Percentiles rank a stretch among this genome's conserved stretches.
Conservation (phyloP, 2,113 vertebrate species). For the Halichoeres trimaculatus region DNA sequence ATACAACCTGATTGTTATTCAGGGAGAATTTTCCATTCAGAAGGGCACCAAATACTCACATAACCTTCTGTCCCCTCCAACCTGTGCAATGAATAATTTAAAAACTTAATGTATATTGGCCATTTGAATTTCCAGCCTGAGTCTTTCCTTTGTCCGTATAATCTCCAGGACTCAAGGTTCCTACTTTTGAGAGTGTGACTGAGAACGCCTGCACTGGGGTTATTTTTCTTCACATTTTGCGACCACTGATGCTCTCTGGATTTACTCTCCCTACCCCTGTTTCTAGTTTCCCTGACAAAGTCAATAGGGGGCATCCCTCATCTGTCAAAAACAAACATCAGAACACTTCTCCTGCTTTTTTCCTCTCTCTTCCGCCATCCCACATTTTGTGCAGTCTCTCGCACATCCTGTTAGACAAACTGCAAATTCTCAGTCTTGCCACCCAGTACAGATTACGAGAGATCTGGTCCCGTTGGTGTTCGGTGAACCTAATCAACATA, state of each 20-base stretch:
- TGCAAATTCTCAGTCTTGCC: constrained; percentile 36
- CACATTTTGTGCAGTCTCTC: constrained; percentile 87
- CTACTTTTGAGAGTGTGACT: constrained; percentile 90
- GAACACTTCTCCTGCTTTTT: constrained; percentile 91
- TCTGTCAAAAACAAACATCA: constrained; percentile 98
- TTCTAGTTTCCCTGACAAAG: constrained; percentile 93
- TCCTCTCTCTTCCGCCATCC: constrained; percentile 78
- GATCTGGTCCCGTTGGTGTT: constrained; percentile 30
- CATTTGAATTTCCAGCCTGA: constrained; percentile 88
- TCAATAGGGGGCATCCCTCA: constrained; percentile 99
- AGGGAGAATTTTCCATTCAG: constrained; percentile 89
- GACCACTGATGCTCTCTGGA: constrained; percentile 88
- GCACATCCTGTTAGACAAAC: constrained; percentile 82
- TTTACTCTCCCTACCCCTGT: constrained; percentile 74
- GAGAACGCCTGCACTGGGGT: constrained; percentile 75
- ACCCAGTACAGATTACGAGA: constrained; percentile 47
- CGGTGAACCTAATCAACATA: constrained; percentile 44
- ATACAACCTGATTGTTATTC: constrained; percentile 88
- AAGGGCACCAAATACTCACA: constrained; percentile 88
- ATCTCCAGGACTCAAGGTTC: constrained; percentile 86
- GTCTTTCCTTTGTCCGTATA: constrained; percentile 87
- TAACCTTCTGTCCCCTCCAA: constrained; percentile 87
- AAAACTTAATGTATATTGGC: constrained; percentile 89
- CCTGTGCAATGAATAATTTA: constrained; percentile 96
- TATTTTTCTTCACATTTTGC: constrained; percentile 91